These are phyloP conservation scores for Apus apus DNA, from an alignment of 2,113 vertebrate genomes.

Conservation along the genomic window DNA sequence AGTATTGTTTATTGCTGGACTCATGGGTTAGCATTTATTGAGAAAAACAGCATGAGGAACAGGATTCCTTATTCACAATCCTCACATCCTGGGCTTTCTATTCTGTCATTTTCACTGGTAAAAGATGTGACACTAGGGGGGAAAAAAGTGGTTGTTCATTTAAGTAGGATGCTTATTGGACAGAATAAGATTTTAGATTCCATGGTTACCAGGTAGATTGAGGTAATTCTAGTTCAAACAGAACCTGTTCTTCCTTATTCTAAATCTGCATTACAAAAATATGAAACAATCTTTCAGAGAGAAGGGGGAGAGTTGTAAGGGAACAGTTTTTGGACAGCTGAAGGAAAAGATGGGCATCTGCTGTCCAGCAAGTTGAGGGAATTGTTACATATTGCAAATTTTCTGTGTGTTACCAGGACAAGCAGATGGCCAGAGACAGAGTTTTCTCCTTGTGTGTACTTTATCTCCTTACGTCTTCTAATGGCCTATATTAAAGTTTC, in stretches of 20 bases:
- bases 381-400: conserved; percentile 53
- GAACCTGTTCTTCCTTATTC: conserved; percentile 10
- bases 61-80: neutral
- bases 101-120: neutral
- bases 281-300: conserved; percentile 6
- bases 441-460: conserved; percentile 51
- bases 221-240: conserved; percentile 36
- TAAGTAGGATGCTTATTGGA: conserved; percentile 19
- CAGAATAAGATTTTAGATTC: neutral
- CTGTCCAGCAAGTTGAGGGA: conserved; percentile 65
- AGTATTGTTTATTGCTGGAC: neutral
- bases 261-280: conserved; percentile 56
- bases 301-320: neutral
- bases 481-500: conserved; percentile 48
- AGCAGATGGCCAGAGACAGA: conserved; percentile 66
- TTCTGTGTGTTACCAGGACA: conserved; percentile 40
- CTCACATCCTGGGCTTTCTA: neutral
- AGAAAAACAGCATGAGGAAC: neutral
- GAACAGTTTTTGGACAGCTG: conserved; percentile 47
- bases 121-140: neutral
- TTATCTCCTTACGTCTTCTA: conserved; percentile 45
- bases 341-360: conserved; percentile 66
- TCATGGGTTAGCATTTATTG: neutral
- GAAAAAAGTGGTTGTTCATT: neutral
- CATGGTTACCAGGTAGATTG: conserved; percentile 1